Evolutionary conservation across 2,113 vertebrate species (phyloP).

Genomic region (Apteryx owenii): DNA sequence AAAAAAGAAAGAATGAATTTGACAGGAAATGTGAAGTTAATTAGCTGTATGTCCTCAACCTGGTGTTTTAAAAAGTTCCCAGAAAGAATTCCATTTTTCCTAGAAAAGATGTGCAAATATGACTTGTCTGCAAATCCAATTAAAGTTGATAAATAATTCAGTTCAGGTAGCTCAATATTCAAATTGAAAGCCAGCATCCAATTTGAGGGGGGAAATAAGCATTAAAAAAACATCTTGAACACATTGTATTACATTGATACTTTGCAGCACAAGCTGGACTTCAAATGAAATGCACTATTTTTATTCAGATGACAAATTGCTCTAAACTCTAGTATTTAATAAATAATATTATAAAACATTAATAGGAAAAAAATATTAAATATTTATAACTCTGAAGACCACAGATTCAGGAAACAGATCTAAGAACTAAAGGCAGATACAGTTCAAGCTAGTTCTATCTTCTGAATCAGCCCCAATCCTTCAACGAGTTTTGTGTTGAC

Average conservation of each 20-base stretch:
- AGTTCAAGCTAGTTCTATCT: background rate
- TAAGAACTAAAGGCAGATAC: background rate
- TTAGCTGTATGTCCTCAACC: slow-evolving; percentile 18
- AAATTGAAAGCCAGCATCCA: slow-evolving; percentile 63
- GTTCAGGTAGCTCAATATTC: slow-evolving; percentile 69
- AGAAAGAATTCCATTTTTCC: slow-evolving; percentile 38
- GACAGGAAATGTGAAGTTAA: slow-evolving; percentile 52
- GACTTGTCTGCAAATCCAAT: slow-evolving; percentile 68
- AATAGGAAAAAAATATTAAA: slow-evolving; percentile 65
- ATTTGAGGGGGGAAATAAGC: slow-evolving; percentile 70
- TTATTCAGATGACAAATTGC: slow-evolving; percentile 55
- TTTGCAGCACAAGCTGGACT: slow-evolving; percentile 45
- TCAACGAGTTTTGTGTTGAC: background rate
- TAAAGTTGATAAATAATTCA: slow-evolving; percentile 69
- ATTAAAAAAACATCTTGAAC: slow-evolving; percentile 68
- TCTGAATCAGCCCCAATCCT: background rate
- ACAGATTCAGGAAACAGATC: background rate
- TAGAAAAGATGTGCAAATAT: slow-evolving; percentile 49
- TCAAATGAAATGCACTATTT: slow-evolving; percentile 54
- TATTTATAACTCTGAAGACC: slow-evolving; percentile 42
- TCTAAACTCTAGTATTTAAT: slow-evolving; percentile 53
- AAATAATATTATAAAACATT: slow-evolving; percentile 64
- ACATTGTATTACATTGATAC: slow-evolving; percentile 63
- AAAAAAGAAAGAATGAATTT: background rate
- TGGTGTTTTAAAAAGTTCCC: slow-evolving; percentile 55